These are phyloP conservation scores for Barnardius zonarius DNA, from an alignment of 2,113 vertebrate species.

Conservation along the genomic window DNA sequence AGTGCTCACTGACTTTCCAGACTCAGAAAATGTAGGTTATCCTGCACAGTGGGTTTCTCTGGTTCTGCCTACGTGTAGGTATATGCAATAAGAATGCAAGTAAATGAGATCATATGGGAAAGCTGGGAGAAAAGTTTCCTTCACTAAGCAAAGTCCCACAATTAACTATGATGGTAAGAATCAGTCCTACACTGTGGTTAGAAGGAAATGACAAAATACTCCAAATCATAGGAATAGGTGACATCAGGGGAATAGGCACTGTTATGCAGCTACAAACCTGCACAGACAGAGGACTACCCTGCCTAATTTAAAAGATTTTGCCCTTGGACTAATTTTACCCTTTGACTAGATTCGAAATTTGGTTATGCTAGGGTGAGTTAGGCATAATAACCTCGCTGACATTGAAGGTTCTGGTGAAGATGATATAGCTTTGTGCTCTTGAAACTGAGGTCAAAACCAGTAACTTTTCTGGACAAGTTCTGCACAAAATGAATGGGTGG, in stretches of 20 bases:
- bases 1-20: neutral
- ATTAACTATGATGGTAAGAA: neutral
- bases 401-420: neutral
- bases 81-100: neutral
- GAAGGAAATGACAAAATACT: neutral
- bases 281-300: neutral
- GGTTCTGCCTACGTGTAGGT: neutral
- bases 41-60: neutral
- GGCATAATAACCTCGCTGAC: neutral
- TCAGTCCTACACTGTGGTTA: neutral
- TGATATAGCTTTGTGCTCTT: neutral
- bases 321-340: neutral
- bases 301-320: neutral
- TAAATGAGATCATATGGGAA: neutral
- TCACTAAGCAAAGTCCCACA: neutral
- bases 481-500: slow-evolving; percentile 5
- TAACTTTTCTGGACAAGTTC: neutral
- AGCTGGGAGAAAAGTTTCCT: neutral
- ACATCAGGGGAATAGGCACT: neutral
- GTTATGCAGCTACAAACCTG: neutral
- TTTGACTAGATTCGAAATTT: neutral
- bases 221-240: neutral
- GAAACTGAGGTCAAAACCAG: slow-evolving; percentile 1
- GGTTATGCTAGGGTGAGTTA: neutral
- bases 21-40: neutral